Percentiles rank a stretch among this genome's conserved stretches.
These are phyloP conservation scores for Girardinus metallicus DNA, from an alignment of 2,797 vertebrate genomes.

Conservation along the genomic window DNA sequence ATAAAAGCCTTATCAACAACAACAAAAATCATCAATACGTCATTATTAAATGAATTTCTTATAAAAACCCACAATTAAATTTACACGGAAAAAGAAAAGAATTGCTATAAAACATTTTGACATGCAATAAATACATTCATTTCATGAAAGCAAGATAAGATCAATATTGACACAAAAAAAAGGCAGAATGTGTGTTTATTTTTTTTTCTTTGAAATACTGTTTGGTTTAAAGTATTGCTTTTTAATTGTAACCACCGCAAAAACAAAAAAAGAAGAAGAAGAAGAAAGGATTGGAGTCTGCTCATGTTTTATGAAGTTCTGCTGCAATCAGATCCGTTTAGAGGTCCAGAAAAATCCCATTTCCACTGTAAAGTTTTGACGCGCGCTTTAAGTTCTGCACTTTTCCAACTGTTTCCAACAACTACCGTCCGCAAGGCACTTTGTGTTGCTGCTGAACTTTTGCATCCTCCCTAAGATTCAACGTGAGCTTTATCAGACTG, in stretches of 20 bases:
- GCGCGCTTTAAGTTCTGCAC: constrained; percentile 34
- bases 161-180: constrained; percentile 77
- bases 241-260: constrained; percentile 53
- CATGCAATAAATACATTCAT: constrained; percentile 91
- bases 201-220: constrained; percentile 74
- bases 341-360: constrained; percentile 24
- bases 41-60: constrained; percentile 75
- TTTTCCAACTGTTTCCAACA: constrained; percentile 38
- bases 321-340: constrained; percentile 42
- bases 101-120: constrained; percentile 82
- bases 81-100: constrained; percentile 69
- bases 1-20: constrained; percentile 81
- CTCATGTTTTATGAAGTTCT: constrained; percentile 28
- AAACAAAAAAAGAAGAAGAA: constrained; percentile 31
- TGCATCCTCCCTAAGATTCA: constrained; percentile 45
- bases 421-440: constrained; percentile 50
- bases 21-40: constrained; percentile 69
- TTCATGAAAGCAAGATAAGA: constrained; percentile 81
- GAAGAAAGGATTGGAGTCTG: constrained; percentile 37
- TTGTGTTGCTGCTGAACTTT: constrained; percentile 48
- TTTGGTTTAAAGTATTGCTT: constrained; percentile 80
- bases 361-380: constrained; percentile 52
- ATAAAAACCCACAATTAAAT: constrained; percentile 79
- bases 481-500: constrained; percentile 53
- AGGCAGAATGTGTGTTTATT: constrained; percentile 36